Evolutionary conservation across 1,140 invertebrate genomes (phyloP).

Genomic region (Cryptotermes secundus): DNA sequence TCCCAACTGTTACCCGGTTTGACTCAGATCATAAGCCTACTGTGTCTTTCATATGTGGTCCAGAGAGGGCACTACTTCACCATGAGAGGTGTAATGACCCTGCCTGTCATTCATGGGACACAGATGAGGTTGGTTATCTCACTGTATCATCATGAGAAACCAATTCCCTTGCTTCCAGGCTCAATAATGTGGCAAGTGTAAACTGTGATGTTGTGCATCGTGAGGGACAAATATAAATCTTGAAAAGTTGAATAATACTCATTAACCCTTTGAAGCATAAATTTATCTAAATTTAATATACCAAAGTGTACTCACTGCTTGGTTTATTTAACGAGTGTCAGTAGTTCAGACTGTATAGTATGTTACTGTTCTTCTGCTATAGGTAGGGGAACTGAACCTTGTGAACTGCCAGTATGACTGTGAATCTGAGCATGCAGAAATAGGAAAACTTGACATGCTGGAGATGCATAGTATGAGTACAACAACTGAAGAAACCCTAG

Average conservation of each 20-base stretch:
- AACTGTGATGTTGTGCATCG: no score
- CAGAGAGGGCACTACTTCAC: conserved; percentile 61
- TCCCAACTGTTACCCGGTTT: conserved; percentile 60
- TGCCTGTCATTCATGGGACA: conserved; percentile 62
- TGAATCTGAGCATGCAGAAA: conserved; percentile 37
- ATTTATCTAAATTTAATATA: no score
- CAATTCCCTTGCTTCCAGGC: neutral
- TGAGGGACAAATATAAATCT: no score
- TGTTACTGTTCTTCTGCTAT: no score
- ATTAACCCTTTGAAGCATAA: no score
- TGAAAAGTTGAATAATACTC: no score
- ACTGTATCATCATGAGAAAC: neutral
- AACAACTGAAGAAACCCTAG: neutral
- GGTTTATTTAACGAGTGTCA: no score
- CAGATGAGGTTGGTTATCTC: conserved; percentile 51
- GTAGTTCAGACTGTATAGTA: no score
- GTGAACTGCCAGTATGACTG: conserved; percentile 61
- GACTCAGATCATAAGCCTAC: conserved; percentile 54
- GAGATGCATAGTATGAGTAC: neutral
- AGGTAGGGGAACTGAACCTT: conserved; percentile 52
- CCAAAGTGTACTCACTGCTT: no score
- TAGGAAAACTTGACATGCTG: neutral
- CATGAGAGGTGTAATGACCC: conserved; percentile 65
- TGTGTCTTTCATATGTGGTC: conserved; percentile 68
- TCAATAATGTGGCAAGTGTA: neutral